Percentiles rank a stretch among this genome's conserved stretches.
These are phyloP conservation scores for Pipra filicauda DNA, from an alignment of 2,113 vertebrate species.

Conservation along the genomic window DNA sequence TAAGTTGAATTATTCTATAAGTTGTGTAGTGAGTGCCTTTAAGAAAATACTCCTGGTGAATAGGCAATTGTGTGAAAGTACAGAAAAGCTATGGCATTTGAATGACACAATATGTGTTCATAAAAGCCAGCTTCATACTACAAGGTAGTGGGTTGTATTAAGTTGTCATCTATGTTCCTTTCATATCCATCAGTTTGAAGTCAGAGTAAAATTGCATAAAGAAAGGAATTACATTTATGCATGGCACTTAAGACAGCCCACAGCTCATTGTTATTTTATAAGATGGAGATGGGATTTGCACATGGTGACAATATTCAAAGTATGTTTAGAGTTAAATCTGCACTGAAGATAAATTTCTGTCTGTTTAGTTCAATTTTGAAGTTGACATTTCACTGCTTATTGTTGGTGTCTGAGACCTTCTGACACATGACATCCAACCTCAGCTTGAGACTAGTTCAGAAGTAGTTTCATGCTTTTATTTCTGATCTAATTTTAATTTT, in stretches of 20 bases:
- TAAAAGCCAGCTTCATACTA: neutral
- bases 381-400: neutral
- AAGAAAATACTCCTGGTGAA: neutral
- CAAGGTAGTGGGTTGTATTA: neutral
- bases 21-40: neutral
- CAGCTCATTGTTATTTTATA: neutral
- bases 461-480: neutral
- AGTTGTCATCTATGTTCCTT: neutral
- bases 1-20: neutral
- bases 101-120: neutral
- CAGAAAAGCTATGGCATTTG: neutral
- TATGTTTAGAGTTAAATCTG: neutral
- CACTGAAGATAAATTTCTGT: neutral
- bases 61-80: neutral
- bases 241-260: fast-evolving
- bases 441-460: neutral
- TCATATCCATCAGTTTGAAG: neutral
- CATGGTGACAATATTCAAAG: neutral
- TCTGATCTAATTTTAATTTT: neutral
- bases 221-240: neutral
- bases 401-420: neutral
- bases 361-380: neutral
- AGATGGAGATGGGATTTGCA: neutral
- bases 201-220: neutral
- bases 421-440: neutral